Evolutionary conservation across 2,113 vertebrate species (phyloP).

Genomic region (Junco hyemalis): DNA sequence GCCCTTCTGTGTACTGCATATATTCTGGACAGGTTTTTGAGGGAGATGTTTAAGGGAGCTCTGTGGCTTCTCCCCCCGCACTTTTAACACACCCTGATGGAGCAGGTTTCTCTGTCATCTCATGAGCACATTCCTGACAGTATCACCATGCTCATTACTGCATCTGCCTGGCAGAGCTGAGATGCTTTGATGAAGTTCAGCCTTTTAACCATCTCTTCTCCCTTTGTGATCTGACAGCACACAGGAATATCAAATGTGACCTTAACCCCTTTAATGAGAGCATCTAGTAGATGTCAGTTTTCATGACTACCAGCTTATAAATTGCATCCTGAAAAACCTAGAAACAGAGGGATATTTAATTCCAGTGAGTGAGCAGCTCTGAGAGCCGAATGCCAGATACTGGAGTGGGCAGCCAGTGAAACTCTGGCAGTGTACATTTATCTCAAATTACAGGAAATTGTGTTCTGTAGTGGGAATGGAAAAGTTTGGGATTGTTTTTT

Average conservation of each 20-base stretch:
- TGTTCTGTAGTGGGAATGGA: background rate
- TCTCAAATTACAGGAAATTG: constrained; percentile 16
- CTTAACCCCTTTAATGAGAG: background rate
- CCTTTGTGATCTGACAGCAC: constrained; percentile 23
- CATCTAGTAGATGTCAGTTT: constrained; percentile 23
- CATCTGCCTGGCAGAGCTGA: background rate
- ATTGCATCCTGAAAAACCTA: background rate
- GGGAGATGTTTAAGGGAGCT: background rate
- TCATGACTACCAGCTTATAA: background rate
- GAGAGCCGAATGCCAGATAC: background rate
- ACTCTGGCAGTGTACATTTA: background rate
- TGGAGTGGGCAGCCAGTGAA: background rate
- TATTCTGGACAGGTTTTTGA: background rate
- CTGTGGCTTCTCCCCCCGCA: background rate
- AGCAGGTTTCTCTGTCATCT: background rate
- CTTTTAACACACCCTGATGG: background rate
- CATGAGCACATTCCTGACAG: background rate
- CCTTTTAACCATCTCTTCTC: constrained; percentile 15
- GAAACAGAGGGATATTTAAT: background rate
- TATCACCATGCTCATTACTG: constrained; percentile 3
- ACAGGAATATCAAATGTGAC: background rate
- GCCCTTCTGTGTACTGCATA: background rate
- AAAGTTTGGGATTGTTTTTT: background rate
- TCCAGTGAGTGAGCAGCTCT: background rate
- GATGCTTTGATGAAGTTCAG: constrained; percentile 11